Base-by-base conservation (phyloP, 2,113 vertebrate species). In the Nycticryphes semicollaris region DNA sequence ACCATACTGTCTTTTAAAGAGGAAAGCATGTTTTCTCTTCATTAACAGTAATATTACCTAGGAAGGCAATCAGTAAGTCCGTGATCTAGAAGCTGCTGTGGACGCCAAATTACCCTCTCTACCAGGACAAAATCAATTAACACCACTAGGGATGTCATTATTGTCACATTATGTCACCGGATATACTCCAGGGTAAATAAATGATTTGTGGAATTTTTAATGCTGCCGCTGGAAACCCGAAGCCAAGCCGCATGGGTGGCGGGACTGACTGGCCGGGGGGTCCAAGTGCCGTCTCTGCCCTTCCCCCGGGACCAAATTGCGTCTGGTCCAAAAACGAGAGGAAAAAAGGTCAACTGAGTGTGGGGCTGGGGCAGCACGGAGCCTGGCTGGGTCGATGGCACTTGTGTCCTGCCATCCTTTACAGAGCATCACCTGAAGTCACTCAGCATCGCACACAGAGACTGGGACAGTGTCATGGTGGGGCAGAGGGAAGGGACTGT, bases 121-220 rank as follows among this genome's bases (percentile, higher is more conserved):
- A 98, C 95, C 98, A 98, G 98, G 98, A 98, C 98, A 98, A 98
- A 98, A 98, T 98, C 98, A 98, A 98, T 98, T 98, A 98, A 98
- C 98, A 98, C 98, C 98, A 98, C 98, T 63, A 96, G 98, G 98
- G 98, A 98, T 97, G 98, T 98, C 98, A 98, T 98, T 98, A 98
- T 98, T 98, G 98, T 98, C 98, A 98, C 98, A 98, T 98, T 98
- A 98, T 98, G 98, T 98, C 98, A 98, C 98, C 87, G 23, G 96
- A 98, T 98, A 98, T 97, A 98, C 98, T 98, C 98, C 93, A 97
- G 98, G 97, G 98, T 95, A 97, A 98, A 98, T 97, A 98, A 98
- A 98, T 98, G 98, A 98, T 98, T 98, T 97, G 97, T 98, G 96
- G 97, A 97, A 98, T 98, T 98, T 98, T 97, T 97, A 98, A 96